Evolutionary conservation across 2,113 vertebrate species (phyloP), one percentile per base, ranked within the genome.

Genomic region (Clarias gariepinus): DNA sequence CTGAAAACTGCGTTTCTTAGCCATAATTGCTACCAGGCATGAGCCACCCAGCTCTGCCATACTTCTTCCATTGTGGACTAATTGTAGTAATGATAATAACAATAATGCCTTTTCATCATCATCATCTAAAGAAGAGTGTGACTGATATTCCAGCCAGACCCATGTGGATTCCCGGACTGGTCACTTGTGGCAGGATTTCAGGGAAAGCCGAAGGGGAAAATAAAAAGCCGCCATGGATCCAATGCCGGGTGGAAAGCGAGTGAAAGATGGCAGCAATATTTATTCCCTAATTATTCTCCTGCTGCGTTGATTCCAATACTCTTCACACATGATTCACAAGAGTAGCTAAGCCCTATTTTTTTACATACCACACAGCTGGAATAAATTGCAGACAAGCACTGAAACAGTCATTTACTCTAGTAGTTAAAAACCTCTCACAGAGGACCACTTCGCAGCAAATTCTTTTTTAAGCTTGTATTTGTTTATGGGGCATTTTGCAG

Each of bases 361-460:
- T 33, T 19, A 55, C 30, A 63, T 55, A 16, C 41, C 60, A 8
- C 47, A 85, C 60, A 78, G 74, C 73, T 66, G 58, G 74, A 78
- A 55, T 66, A 19, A 79, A 78, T 77, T 63, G 33, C n/a, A 78
- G 9, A 33, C 47, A 23, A 68, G 28, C 76, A 58, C 8, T 80
- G 58, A 80, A 85, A 64, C 33, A 76, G 52, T 80, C 71, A 52
- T 28, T 76, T 76, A 28, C 41, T 77, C 33, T 18, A 25, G 60
- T 52, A 83, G n/a, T 68, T 74, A 18, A 84, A 47, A 84, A 25
- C 36, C 16, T 69, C 83, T 52, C 15, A 0, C 16, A 77, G 30
- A 58, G 53, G 21, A 86, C 53, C 53, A 69, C 85, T 81, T 81
- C 53, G 61, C 64, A 47, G 23, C 47, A 61, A 60, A 73, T 4